phyloP scores from a whole-genome alignment of 1,140 invertebrate species.

The Temnothorax longispinosus region DNA sequence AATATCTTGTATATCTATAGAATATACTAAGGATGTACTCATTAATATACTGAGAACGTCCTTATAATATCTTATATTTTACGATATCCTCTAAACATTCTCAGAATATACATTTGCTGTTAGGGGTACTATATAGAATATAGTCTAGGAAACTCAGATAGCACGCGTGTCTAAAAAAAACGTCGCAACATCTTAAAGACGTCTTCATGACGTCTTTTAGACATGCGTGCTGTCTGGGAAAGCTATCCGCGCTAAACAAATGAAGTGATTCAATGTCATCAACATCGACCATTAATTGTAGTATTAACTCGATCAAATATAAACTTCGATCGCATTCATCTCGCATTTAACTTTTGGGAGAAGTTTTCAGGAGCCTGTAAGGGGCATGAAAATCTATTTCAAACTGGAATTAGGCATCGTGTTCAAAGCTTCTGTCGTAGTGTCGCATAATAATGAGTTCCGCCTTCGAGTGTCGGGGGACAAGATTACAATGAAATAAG shows the following conservation, averaged over 20 bases:
- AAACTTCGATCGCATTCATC: not conserved
- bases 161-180: too few relatives aligned
- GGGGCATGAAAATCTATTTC: not conserved
- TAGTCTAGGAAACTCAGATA: not conserved
- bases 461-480: conserved; percentile 7
- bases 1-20: too few relatives aligned
- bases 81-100: too few relatives aligned
- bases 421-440: not conserved
- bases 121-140: not conserved
- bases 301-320: not conserved
- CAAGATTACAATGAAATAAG: conserved; percentile 19
- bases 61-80: too few relatives aligned
- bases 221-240: not conserved
- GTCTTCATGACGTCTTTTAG: too few relatives aligned
- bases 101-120: too few relatives aligned
- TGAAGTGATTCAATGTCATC: not conserved
- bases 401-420: not conserved
- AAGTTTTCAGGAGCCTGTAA: not conserved
- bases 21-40: too few relatives aligned
- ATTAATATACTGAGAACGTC: too few relatives aligned
- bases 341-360: not conserved
- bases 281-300: not conserved
- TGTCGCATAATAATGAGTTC: not conserved
- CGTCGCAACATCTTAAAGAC: too few relatives aligned
- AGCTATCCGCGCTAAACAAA: not conserved